Conservation (phyloP, 2,113 vertebrate species). For the Crotophaga sulcirostris region DNA sequence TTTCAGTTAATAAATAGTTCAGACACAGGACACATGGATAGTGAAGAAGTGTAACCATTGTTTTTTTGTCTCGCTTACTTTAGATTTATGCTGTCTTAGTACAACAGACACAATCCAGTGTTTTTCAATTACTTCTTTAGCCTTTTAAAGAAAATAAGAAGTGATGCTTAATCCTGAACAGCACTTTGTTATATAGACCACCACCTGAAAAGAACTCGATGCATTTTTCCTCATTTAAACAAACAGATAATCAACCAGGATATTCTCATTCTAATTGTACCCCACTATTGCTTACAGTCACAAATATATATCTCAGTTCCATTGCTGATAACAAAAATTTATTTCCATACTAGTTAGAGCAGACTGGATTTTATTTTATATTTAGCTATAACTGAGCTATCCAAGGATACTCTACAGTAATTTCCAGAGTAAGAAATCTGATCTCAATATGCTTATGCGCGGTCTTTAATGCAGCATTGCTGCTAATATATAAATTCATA, state of each 20-base stretch:
- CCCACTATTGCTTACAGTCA: not conserved
- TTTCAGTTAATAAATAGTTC: constrained; percentile 86
- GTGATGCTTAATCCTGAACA: constrained; percentile 69
- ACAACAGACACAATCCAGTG: constrained; percentile 79
- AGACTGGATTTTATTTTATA: not conserved
- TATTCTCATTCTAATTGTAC: constrained; percentile 35
- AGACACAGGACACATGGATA: constrained; percentile 74
- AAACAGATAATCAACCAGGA: constrained; percentile 56
- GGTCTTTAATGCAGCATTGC: not conserved
- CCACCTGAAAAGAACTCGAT: constrained; percentile 39
- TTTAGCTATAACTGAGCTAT: not conserved
- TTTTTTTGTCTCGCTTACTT: constrained; percentile 77
- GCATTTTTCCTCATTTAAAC: constrained; percentile 45
- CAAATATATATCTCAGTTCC: not conserved
- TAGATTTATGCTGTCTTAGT: constrained; percentile 91
- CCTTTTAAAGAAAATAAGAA: constrained; percentile 81
- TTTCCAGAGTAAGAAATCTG: not conserved
- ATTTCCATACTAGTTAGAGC: not conserved
- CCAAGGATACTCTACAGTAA: not conserved
- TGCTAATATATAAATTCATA: not conserved
- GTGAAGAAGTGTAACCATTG: constrained; percentile 85
- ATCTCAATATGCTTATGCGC: not conserved
- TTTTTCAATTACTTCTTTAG: constrained; percentile 87
- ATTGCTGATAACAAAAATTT: not conserved
- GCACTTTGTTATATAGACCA: constrained; percentile 68